Base-by-base conservation (phyloP, 2,797 vertebrate genomes). In the Melopsittacus undulatus region DNA sequence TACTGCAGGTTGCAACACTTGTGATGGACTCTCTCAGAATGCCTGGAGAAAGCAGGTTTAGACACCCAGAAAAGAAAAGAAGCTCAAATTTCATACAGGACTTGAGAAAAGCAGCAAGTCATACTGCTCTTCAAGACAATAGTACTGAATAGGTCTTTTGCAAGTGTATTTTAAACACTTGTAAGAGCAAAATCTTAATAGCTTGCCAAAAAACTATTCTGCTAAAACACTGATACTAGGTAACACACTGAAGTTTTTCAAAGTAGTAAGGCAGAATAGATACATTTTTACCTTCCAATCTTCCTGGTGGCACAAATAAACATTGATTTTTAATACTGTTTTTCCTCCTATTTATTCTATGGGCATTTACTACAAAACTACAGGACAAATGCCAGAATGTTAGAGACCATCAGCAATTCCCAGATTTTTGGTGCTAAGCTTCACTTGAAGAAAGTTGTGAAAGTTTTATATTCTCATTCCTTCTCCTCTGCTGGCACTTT, bases 381-480 rank as follows among this genome's bases (percentile, higher is more conserved):
- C 13, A 61, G 21, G 62, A 56, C 40, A 92, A 78, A 83, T 11
- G 10, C 32, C 20, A 36, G 30, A 75, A n/a, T 20, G 13, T 32
- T 40, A 87, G 3, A 1, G 42, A 45, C 20, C 24, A 66, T 8
- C n/a, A 67, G 49, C 32, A 68, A 45, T 11, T 52, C 49, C 20
- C 69, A 62, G 34, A 40, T n/a, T 66, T 85, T 61, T 59, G 18
- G 40, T 51, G 40, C 27, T 57, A 52, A 66, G 27, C 15, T 57
- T 45, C 36, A 66, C 48, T 21, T 19, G 23, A n/a, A 68, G 54
- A 38, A 30, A 86, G 51, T 34, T 30, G 7, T 32, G 8, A 72
- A 46, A 1, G 2, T 29, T 70, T 21, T 40, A 40, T 7, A 34
- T 10, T 36, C 52, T 34, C 2, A 0, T 14, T 77, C 14, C 21